These are phyloP conservation scores for Sarcophaga caerulescens DNA, from an alignment of 2,888 invertebrate species.

Conservation along the genomic window DNA sequence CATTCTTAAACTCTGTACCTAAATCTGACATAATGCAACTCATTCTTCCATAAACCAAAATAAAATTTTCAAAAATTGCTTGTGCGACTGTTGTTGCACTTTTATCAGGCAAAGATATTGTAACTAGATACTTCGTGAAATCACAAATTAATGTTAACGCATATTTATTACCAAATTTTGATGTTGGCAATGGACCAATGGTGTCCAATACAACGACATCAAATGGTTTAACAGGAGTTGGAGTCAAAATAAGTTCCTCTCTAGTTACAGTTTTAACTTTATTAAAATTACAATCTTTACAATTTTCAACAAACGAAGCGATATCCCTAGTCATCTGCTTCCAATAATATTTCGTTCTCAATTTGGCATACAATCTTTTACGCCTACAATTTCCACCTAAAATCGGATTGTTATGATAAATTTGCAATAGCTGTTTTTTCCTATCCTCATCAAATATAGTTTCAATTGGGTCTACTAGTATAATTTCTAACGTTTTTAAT, in stretches of 20 bases:
- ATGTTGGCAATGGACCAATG: neutral
- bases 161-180: too few relatives aligned
- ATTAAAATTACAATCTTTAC: too few relatives aligned
- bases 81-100: neutral
- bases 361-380: neutral
- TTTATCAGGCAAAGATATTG: neutral
- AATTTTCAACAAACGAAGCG: too few relatives aligned
- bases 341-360: conserved; percentile 55
- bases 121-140: too few relatives aligned
- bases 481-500: conserved; percentile 1
- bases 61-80: too few relatives aligned
- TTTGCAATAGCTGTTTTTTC: too few relatives aligned
- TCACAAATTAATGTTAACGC: too few relatives aligned
- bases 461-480: neutral
- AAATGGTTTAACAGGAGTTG: too few relatives aligned
- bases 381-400: too few relatives aligned
- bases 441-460: neutral
- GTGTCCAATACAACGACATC: too few relatives aligned
- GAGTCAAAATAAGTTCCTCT: too few relatives aligned
- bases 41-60: neutral
- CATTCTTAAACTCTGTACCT: neutral
- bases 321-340: neutral
- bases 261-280: too few relatives aligned
- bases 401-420: conserved; percentile 8
- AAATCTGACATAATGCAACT: conserved; percentile 62